Conservation (phyloP, 2,113 vertebrate genomes). For the Saimiri boliviensis region DNA sequence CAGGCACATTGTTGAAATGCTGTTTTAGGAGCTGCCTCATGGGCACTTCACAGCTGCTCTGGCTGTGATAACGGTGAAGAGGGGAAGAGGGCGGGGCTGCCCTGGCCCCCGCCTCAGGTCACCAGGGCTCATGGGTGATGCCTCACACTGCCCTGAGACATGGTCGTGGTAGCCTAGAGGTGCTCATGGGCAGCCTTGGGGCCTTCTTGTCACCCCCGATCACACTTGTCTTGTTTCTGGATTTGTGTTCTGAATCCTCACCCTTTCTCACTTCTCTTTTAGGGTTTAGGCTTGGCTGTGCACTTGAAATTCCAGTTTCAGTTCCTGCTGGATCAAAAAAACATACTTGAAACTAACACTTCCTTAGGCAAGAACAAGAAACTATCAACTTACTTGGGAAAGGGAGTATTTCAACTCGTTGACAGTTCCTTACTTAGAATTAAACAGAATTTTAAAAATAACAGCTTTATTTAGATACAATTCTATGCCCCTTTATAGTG, state of each 20-base stretch:
- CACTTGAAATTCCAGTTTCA: background rate
- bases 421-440: conserved; percentile 8
- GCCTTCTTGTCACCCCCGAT: no score
- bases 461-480: background rate
- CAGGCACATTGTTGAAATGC: background rate
- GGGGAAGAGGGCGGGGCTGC: background rate
- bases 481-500: background rate
- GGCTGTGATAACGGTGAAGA: background rate
- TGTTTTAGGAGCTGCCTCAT: background rate
- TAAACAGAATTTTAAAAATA: background rate
- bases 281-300: background rate
- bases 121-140: no score
- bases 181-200: accelerated
- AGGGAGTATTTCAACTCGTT: background rate
- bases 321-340: background rate
- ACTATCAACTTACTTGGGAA: background rate
- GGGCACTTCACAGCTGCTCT: background rate
- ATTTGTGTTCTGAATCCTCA: background rate
- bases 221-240: background rate
- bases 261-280: background rate
- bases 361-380: background rate
- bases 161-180: background rate
- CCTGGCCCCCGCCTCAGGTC: background rate
- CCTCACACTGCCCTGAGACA: no score
- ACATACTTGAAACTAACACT: background rate